Base-by-base conservation (phyloP, 2,888 invertebrate species). In the Drosophila anceps region DNA sequence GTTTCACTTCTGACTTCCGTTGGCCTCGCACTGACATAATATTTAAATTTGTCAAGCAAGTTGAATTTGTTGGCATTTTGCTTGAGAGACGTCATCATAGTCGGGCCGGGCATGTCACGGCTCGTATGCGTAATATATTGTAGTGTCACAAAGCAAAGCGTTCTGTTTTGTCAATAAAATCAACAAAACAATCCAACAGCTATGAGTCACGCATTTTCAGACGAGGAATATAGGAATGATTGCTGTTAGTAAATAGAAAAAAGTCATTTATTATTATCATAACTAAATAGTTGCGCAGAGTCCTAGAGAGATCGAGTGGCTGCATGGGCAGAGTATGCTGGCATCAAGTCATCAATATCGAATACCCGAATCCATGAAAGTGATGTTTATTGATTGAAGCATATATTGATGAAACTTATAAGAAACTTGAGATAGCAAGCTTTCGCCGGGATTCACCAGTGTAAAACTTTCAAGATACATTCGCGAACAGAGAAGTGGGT, bases 161-260 rank as follows among this genome's bases (percentile, higher is more conserved):
- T 33, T 51, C 37, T 73, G 73, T 73, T 73, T 73, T 54, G 66
- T 73, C 73, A 73, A 73, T 73, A 53, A 73, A 73, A 46, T 58
- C 44, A 66, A 58, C 59, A 60, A 65, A 72, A 53, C 31, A 18
- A 27, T 10, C 53, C 27, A 44, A 64, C 31, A 31, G 50, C 44
- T 35, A 60, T 71, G 65, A 71, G 44, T 69, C 55, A 69, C 61
- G 35, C 44, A 15, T 27, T 20, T 15, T 35, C 24, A 0, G 44
- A 13, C 1, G 3, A 12, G 20, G 13, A 20, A 44, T 33, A 37
- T 10, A n/a, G 48, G 5, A n/a, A n/a, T 18, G 51, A 51, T 48
- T 50, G 27, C 57, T 18, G n/a, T 20, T 39, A 13, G 27, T 39
- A 13, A 31, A 8, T 7, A 43, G 15, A 29, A 31, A 31, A 15